Evolutionary conservation across 2,888 invertebrate genomes (phyloP), one percentile per base, ranked within the genome.

Genomic region (Neoitamus cyanurus): DNA sequence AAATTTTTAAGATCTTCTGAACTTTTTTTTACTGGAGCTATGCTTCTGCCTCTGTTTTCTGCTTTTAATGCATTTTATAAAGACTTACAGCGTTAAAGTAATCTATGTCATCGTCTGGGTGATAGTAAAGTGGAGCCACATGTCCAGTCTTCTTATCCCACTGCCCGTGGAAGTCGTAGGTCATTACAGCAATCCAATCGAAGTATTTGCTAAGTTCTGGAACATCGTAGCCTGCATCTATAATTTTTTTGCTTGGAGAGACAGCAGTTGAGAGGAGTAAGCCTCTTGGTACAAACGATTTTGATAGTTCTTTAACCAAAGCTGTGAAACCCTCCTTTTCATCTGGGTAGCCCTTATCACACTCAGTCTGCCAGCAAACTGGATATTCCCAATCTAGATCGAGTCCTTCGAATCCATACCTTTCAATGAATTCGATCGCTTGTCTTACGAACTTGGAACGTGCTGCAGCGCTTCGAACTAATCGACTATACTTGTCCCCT

Each of bases 341-440:
- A 0, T 96, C 96, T 78, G 94, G 93, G 2, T 96, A 96, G 1
- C 97, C 97, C 90, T 95, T 95, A 31, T 94, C 94, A 89, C 97
- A 97, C 88, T 97, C 96, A 1, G 96, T 96, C 94, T 96, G 89
- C 91, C 91, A 91, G 48, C 92, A 91, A 1, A 91, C 91, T 0
- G 98, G 98, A 91, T 98, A 98, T 89, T 98, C 98, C 97, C 97
- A 98, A 89, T 98, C 98, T 77, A 98, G 92, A 90, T 97, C 97
- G n/a, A 98, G 92, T n/a, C 98, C 98, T 89, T 98, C 97, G 89
- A 98, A 98, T 80, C 94, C 94, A 88, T 96, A 94, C 89, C 95
- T 95, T 86, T 95, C 94, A 72, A 97, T 91, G 89, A 97, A 97
- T 86, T 94, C 92, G 0, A 97, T 88, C 0, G 94, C 94, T 87